phyloP scores from a whole-genome alignment of 2,888 invertebrate species.

The Thecophora atra region DNA sequence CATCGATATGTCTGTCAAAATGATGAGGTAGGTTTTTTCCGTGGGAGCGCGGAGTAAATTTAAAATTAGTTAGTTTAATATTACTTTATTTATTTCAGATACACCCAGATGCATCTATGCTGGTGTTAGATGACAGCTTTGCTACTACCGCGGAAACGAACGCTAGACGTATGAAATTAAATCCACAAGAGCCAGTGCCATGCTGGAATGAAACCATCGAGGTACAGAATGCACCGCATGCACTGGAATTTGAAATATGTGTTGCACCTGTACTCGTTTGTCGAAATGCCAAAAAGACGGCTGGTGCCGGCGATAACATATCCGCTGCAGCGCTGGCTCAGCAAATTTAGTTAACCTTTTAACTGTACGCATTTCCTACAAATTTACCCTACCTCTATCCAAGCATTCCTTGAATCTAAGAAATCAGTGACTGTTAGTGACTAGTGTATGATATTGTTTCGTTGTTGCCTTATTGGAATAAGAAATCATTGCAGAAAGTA shows the following conservation, averaged over 20 bases:
- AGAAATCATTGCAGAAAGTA: too few relatives aligned
- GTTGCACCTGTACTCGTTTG: slow-evolving; percentile 87
- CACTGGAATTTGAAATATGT: slow-evolving; percentile 72
- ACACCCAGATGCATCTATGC: slow-evolving; percentile 65
- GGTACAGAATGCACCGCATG: slow-evolving; percentile 42
- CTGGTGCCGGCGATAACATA: slow-evolving; percentile 88
- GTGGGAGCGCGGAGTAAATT: neutral
- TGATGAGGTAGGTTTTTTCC: slow-evolving; percentile 61
- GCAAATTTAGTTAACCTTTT: slow-evolving; percentile 66
- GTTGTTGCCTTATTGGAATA: too few relatives aligned
- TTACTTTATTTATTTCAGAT: slow-evolving; percentile 49
- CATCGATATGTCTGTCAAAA: slow-evolving; percentile 84
- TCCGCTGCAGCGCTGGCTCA: slow-evolving; percentile 87
- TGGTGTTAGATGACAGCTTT: slow-evolving; percentile 86
- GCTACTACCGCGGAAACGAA: slow-evolving; percentile 72
- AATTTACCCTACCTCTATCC: too few relatives aligned
- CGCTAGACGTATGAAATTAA: slow-evolving; percentile 72
- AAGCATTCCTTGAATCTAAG: too few relatives aligned
- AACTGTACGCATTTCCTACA: neutral
- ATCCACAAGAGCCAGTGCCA: slow-evolving; percentile 78
- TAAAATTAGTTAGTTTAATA: slow-evolving; percentile 5
- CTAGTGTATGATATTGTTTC: too few relatives aligned
- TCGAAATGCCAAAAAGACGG: slow-evolving; percentile 81
- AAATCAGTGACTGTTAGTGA: too few relatives aligned
- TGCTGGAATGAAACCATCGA: slow-evolving; percentile 79